These are phyloP conservation scores for Centropyge bicolor DNA, from an alignment of 2,797 vertebrate genomes.

Conservation along the genomic window DNA sequence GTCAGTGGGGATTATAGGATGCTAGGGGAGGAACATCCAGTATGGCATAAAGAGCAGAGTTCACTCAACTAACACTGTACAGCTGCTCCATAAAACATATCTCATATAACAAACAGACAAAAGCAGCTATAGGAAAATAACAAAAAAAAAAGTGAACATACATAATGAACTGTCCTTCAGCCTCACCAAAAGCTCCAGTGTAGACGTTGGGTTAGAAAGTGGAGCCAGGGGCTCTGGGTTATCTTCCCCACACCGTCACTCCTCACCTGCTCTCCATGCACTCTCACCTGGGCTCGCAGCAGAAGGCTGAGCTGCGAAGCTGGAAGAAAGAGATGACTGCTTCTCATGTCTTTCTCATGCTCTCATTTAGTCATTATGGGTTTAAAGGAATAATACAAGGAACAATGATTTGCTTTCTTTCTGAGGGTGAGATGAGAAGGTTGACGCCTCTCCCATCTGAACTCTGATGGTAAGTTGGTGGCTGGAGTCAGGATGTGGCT, in stretches of 20 bases:
- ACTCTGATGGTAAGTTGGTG: not conserved
- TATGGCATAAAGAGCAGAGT: not conserved
- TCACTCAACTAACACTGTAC: not conserved
- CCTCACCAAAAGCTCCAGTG: constrained; percentile 2
- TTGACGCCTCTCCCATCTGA: not conserved
- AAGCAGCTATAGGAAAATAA: not conserved
- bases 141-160: constrained; percentile 26
- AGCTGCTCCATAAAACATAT: not conserved
- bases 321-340: not conserved
- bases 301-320: constrained; percentile 37
- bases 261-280: constrained; percentile 19
- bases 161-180: constrained; percentile 8
- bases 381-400: not conserved
- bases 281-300: constrained; percentile 38
- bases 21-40: not conserved
- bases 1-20: not conserved
- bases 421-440: not conserved
- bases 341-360: not conserved
- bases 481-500: not conserved
- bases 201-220: not conserved
- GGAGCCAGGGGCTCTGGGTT: not conserved
- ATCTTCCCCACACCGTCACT: constrained; percentile 2
- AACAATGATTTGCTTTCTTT: not conserved
- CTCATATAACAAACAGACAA: not conserved
- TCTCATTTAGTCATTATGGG: not conserved